Evolutionary conservation across 2,888 invertebrate genomes (phyloP).

Genomic region (Spilarctia lutea): DNA sequence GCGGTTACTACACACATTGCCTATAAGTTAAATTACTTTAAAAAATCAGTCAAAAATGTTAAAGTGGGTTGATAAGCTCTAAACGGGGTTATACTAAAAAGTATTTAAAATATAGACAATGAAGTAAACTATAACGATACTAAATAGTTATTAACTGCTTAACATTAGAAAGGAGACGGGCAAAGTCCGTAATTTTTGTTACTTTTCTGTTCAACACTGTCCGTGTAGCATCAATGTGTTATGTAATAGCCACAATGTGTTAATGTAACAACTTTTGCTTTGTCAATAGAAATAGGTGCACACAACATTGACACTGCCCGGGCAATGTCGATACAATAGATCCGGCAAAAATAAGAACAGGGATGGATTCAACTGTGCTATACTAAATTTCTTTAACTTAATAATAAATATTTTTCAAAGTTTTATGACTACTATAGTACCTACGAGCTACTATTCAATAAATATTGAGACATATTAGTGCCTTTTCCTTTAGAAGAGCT

Average conservation of each 20-base stretch:
- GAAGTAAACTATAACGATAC: conserved; percentile 18
- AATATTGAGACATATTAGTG: conserved; percentile 50
- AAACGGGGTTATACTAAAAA: conserved; percentile 63
- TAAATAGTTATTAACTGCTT: background rate
- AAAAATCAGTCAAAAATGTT: conserved; percentile 60
- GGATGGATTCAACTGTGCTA: conserved; percentile 24
- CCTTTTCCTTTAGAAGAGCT: conserved; percentile 41
- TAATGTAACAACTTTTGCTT: background rate
- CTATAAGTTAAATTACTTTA: conserved; percentile 41
- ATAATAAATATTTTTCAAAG: conserved; percentile 49
- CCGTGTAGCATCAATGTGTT: conserved; percentile 2
- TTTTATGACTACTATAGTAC: conserved; percentile 36
- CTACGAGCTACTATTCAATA: conserved; percentile 37
- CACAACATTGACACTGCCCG: conserved; percentile 15
- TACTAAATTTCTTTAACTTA: conserved; percentile 36
- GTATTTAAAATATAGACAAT: conserved; percentile 61
- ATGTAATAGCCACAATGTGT: background rate
- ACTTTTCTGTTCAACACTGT: conserved; percentile 22
- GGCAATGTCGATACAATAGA: conserved; percentile 24
- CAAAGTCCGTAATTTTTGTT: conserved; percentile 36
- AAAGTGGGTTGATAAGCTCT: conserved; percentile 70
- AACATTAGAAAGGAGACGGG: conserved; percentile 20
- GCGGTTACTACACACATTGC: conserved; percentile 25
- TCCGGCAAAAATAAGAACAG: conserved; percentile 12
- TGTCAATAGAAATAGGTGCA: background rate